Percentiles rank a stretch among this genome's conserved stretches.
Evolutionary conservation across 2,113 vertebrate genomes (phyloP).

Genomic region (Hystrix brachyura): DNA sequence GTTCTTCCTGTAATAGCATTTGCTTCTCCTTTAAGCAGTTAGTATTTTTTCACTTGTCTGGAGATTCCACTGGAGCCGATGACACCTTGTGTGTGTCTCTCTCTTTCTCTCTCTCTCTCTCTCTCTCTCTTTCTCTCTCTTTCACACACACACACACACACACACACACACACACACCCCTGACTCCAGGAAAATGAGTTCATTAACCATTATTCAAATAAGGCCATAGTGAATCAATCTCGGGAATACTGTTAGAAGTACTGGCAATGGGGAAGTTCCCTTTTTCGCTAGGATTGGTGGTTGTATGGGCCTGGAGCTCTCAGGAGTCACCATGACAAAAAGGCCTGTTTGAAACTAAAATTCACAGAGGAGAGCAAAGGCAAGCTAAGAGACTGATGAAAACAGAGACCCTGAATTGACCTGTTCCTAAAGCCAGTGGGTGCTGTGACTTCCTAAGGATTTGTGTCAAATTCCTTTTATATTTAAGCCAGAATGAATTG

Average conservation of each 20-base stretch:
- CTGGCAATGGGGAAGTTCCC: not conserved
- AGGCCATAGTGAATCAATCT: not conserved
- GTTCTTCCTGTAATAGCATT: not conserved
- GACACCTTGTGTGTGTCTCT: no score
- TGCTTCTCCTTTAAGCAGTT: not conserved
- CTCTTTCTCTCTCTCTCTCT: not conserved
- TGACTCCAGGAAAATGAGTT: not conserved
- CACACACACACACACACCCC: not conserved
- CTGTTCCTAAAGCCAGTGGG: not conserved
- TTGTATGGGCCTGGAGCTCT: not conserved
- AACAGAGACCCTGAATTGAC: not conserved
- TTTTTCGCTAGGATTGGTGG: not conserved
- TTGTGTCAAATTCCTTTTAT: not conserved
- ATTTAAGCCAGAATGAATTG: not conserved
- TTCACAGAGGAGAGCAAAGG: not conserved
- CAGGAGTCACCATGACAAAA: not conserved
- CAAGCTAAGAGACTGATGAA: not conserved
- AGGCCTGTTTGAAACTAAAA: not conserved
- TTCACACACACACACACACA: not conserved
- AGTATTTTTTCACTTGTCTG: not conserved
- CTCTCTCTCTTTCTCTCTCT: not conserved
- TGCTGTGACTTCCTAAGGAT: not conserved
- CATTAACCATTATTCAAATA: not conserved
- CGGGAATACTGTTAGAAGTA: not conserved
- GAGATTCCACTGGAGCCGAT: not conserved